Evolutionary conservation across 1,140 invertebrate genomes (phyloP), one percentile per base, ranked within the genome.

Genomic region (Eupeodes corollae): DNA sequence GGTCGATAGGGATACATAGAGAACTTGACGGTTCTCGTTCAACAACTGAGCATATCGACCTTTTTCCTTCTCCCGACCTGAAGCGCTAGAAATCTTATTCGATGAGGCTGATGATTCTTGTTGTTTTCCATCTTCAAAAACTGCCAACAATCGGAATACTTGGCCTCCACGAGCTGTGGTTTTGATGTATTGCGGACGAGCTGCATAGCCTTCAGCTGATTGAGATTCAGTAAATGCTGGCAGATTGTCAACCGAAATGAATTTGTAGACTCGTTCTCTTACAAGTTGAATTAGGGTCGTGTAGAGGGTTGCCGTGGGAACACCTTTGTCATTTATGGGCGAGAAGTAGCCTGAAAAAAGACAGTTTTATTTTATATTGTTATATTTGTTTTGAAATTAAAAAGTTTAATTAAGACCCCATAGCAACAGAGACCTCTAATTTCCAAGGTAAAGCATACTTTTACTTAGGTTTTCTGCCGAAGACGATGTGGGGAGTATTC

Each of bases 91-190:
- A 13, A 18, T 39, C 15, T 44, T 44, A 5, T 34, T 40, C 12
- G 43, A 37, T 15, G 44, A 41, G 18, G 52, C 39, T 10, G 51
- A 43, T 10, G 35, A 42, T 13, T 56, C 50, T 31, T 63, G 59
- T 51, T 67, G 61, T 40, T 68, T 68, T 11, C 65, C 65, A 54
- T 68, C 65, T 49, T 68, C 65, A 30, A 68, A 68, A 1, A 68
- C 65, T 5, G 65, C 65, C 15, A 68, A 39, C 19, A 68, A 46
- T 0, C 60, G 59, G 44, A 66, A 68, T n/a, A 68, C 61, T 48
- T 68, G 62, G 1, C 65, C 65, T 12, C 59, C 63, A 1, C 65
- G 50, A 1, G 65, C 65, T 21, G 65, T 68, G 10, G 58, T 65
- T 42, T 66, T 67, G 2, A 68, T 52, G 35, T 68, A 68, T 42